These are phyloP conservation scores for Panthera tigris DNA, from an alignment of 2,113 vertebrate genomes.

Conservation along the genomic window DNA sequence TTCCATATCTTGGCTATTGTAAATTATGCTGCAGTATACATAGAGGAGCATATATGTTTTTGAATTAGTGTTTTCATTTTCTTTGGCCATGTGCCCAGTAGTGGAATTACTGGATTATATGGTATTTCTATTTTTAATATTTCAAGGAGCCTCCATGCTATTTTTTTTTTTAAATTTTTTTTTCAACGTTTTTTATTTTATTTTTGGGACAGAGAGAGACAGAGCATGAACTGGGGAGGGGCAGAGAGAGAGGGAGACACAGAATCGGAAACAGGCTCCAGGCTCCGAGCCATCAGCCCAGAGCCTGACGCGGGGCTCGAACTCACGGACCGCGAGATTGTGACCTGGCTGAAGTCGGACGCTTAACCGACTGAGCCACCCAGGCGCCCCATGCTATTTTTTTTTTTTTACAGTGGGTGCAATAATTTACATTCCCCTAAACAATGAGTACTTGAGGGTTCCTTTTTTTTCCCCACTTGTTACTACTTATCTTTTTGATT, in stretches of 20 bases:
- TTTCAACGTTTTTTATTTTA: no score
- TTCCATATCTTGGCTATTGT: background rate
- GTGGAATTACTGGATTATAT: background rate
- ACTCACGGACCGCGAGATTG: no score
- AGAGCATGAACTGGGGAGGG: no score
- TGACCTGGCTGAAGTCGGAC: no score
- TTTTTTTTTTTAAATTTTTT: background rate
- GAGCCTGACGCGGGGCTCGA: no score
- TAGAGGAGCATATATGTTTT: background rate
- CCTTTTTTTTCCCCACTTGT: background rate
- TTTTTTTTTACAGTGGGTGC: background rate
- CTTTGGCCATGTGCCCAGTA: background rate
- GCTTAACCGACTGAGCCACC: no score
- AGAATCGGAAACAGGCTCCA: no score
- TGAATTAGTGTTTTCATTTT: background rate
- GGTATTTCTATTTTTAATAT: background rate
- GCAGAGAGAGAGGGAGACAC: no score
- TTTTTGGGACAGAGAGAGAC: no score
- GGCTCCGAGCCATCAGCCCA: no score
- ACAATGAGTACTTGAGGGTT: background rate
- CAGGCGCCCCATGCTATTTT: no score
- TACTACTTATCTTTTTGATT: background rate
- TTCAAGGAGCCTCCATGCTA: background rate
- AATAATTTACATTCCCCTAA: background rate
- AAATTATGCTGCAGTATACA: background rate